Evolutionary conservation across 2,113 vertebrate genomes (phyloP).

Genomic region (Mobula hypostoma): DNA sequence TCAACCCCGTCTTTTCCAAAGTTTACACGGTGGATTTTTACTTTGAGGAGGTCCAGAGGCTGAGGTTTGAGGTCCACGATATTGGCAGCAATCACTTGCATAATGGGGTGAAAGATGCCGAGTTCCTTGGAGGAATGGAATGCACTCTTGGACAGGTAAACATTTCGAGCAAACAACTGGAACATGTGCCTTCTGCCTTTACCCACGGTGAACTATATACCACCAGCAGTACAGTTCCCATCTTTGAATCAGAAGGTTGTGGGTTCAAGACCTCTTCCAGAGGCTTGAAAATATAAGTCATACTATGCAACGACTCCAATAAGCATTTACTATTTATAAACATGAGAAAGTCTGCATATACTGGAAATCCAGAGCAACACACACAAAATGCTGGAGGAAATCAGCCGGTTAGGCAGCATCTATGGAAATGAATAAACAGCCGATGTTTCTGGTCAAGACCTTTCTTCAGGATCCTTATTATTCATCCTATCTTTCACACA

Average conservation of each 20-base stretch:
- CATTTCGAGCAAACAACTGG: background rate
- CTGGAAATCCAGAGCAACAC: no score
- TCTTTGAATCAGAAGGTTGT: background rate
- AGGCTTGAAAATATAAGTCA: background rate
- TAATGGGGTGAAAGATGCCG: slow-evolving; percentile 77
- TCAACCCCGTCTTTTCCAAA: slow-evolving; percentile 87
- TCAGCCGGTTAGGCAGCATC: no score
- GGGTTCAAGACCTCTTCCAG: background rate
- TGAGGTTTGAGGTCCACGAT: slow-evolving; percentile 85
- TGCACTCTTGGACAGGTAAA: slow-evolving; percentile 88
- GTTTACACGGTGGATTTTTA: slow-evolving; percentile 93
- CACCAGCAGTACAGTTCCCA: no score
- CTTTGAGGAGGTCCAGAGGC: slow-evolving; percentile 89
- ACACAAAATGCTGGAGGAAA: no score
- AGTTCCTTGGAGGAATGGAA: slow-evolving; percentile 88
- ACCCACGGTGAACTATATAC: background rate
- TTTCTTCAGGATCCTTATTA: no score
- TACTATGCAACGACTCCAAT: background rate
- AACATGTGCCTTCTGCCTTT: no score
- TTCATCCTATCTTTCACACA: background rate
- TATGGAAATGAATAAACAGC: no score
- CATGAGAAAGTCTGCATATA: no score
- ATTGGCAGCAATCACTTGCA: slow-evolving; percentile 73
- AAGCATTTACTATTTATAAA: background rate
- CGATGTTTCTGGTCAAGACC: no score